These are phyloP conservation scores for Drosophila carrolli DNA, from an alignment of 1,140 invertebrate species.

Conservation along the genomic window DNA sequence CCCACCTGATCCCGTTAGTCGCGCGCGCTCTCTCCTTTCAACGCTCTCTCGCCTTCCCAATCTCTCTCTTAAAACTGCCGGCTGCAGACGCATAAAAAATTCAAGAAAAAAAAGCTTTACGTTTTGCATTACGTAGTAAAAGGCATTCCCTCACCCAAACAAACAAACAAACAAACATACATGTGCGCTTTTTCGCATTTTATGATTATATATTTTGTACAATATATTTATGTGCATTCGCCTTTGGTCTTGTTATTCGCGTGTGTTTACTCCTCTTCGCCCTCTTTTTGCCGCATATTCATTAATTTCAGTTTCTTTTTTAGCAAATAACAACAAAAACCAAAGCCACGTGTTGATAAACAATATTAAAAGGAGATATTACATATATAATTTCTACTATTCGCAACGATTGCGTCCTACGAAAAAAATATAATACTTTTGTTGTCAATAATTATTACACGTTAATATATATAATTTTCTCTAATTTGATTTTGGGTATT, in stretches of 20 bases:
- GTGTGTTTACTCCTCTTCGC: slow-evolving; percentile 53
- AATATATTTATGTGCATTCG: slow-evolving; percentile 70
- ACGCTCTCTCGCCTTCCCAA: slow-evolving; percentile 4
- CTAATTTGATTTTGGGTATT: slow-evolving; percentile 53
- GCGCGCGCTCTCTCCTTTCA: slow-evolving; percentile 35
- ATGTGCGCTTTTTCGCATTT: slow-evolving; percentile 55
- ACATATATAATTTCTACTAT: slow-evolving; percentile 46
- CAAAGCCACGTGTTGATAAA: slow-evolving; percentile 58
- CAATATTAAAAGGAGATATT: slow-evolving; percentile 27
- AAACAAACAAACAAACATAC: slow-evolving; percentile 30
- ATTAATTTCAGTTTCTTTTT: slow-evolving; percentile 61
- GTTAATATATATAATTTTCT: slow-evolving; percentile 51
- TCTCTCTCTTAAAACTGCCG: slow-evolving; percentile 38
- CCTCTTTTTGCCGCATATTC: slow-evolving; percentile 25
- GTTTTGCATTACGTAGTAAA: slow-evolving; percentile 73
- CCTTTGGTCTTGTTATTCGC: slow-evolving; percentile 69
- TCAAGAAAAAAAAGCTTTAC: slow-evolving; percentile 55
- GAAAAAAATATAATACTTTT: slow-evolving; percentile 21
- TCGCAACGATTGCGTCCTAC: slow-evolving; percentile 71
- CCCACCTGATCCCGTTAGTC: slow-evolving; percentile 49
- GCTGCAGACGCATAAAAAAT: slow-evolving; percentile 65
- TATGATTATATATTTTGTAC: slow-evolving; percentile 69
- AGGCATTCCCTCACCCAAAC: slow-evolving; percentile 65
- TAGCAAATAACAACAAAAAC: slow-evolving; percentile 31
- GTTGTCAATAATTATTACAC: slow-evolving; percentile 28